These are phyloP conservation scores for Eupithecia subumbrata DNA, from an alignment of 2,888 invertebrate species.

Conservation along the genomic window DNA sequence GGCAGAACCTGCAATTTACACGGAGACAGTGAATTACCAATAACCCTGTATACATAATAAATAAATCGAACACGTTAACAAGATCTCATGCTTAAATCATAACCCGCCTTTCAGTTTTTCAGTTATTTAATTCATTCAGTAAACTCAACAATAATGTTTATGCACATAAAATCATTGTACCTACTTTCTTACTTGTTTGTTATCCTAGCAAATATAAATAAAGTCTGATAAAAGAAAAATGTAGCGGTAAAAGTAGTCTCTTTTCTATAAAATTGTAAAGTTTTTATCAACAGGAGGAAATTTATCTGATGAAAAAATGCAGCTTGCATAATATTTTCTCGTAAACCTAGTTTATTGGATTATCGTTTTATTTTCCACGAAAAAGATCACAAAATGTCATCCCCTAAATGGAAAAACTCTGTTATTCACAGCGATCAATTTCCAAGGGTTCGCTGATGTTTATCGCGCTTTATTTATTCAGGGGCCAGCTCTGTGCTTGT, in stretches of 20 bases:
- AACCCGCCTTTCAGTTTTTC: no score
- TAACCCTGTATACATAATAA: no score
- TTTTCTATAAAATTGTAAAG: not conserved
- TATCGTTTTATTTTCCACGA: conserved; percentile 15
- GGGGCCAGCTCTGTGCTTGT: conserved; percentile 39
- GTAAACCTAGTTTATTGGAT: not conserved
- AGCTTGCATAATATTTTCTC: not conserved
- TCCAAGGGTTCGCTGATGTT: conserved; percentile 42
- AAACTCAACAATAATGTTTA: not conserved
- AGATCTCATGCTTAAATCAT: no score
- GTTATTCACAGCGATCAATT: conserved; percentile 41
- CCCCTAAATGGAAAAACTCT: conserved; percentile 26
- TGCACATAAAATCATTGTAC: not conserved
- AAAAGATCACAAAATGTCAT: conserved; percentile 20
- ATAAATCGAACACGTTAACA: no score
- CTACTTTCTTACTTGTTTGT: not conserved
- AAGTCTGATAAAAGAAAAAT: not conserved
- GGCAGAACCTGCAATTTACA: no score
- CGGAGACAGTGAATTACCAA: no score
- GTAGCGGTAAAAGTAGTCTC: not conserved
- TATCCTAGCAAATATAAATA: not conserved
- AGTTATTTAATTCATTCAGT: no score
- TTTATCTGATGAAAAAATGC: not conserved
- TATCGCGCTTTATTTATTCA: conserved; percentile 46
- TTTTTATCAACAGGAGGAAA: not conserved